These are phyloP conservation scores for Bufotes viridis DNA, from an alignment of 2,797 vertebrate species.

Conservation along the genomic window DNA sequence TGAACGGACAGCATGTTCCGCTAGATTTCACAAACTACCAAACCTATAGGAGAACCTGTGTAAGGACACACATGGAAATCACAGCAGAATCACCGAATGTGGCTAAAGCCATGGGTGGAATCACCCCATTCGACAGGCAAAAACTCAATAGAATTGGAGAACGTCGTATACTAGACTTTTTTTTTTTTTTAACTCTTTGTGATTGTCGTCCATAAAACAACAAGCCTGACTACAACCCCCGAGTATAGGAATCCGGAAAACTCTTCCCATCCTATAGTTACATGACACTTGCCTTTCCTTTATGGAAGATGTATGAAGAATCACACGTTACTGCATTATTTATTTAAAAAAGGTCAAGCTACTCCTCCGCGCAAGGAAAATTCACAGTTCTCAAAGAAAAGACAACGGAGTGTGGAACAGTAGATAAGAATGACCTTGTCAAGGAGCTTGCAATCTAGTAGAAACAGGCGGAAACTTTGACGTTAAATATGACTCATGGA, in stretches of 20 bases:
- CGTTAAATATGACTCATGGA: slow-evolving; percentile 26
- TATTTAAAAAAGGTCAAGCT: slow-evolving; percentile 4
- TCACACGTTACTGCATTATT: neutral
- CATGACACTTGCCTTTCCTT: neutral
- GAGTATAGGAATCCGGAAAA: neutral
- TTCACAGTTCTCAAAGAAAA: slow-evolving; percentile 1
- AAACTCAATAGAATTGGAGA: no score
- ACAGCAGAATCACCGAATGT: no score
- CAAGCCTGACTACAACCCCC: neutral
- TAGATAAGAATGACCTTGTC: slow-evolving; percentile 30
- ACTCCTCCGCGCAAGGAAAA: neutral
- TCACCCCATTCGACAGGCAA: no score
- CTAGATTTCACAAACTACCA: no score
- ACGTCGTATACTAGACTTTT: neutral
- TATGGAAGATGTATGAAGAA: neutral
- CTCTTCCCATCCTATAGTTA: neutral
- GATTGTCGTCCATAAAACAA: neutral
- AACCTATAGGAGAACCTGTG: no score
- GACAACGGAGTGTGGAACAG: neutral
- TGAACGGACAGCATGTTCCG: no score
- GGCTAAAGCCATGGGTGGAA: no score
- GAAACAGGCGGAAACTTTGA: slow-evolving; percentile 3
- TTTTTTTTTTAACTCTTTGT: neutral
- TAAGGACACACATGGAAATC: no score
- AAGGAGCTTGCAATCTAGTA: slow-evolving; percentile 23